Evolutionary conservation across 2,888 invertebrate species (phyloP).

Genomic region (Augiades crinisus): DNA sequence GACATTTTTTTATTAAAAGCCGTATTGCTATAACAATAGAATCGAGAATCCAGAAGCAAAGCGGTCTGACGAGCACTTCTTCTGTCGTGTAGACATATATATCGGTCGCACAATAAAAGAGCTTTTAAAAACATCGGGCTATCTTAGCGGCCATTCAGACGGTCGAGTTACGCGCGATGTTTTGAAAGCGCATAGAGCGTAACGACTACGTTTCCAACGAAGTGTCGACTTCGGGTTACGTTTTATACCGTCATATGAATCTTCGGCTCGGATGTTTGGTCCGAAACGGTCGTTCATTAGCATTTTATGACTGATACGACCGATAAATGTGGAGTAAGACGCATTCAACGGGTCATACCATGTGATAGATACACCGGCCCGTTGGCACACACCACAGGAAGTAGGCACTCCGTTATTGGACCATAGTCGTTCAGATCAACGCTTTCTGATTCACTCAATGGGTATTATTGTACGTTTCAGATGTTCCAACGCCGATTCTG

Average conservation of each 20-base stretch:
- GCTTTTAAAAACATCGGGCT: conserved; percentile 75
- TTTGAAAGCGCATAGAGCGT: conserved; percentile 71
- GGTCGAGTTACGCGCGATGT: conserved; percentile 74
- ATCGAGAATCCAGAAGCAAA: background rate
- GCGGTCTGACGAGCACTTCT: conserved; percentile 12
- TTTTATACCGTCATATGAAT: conserved; percentile 79
- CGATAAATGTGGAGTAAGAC: conserved; percentile 80
- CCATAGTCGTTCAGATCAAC: conserved; percentile 58
- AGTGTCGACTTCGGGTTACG: conserved; percentile 78
- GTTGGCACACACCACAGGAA: conserved; percentile 60
- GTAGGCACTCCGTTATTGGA: conserved; percentile 61
- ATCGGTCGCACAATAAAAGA: conserved; percentile 62
- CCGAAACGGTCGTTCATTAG: conserved; percentile 77
- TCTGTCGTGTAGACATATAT: conserved; percentile 12
- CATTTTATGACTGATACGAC: conserved; percentile 80
- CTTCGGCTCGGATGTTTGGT: conserved; percentile 80
- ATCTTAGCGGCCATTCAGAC: conserved; percentile 62
- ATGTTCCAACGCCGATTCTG: conserved; percentile 50
- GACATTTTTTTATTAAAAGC: background rate
- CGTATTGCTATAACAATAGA: background rate
- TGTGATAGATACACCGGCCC: conserved; percentile 69
- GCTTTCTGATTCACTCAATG: conserved; percentile 65
- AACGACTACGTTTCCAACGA: conserved; percentile 55
- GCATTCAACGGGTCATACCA: conserved; percentile 73
- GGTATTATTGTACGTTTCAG: conserved; percentile 54